These are phyloP conservation scores for Phrynocephalus versicolor DNA, from an alignment of 2,113 vertebrate genomes.

Conservation along the genomic window DNA sequence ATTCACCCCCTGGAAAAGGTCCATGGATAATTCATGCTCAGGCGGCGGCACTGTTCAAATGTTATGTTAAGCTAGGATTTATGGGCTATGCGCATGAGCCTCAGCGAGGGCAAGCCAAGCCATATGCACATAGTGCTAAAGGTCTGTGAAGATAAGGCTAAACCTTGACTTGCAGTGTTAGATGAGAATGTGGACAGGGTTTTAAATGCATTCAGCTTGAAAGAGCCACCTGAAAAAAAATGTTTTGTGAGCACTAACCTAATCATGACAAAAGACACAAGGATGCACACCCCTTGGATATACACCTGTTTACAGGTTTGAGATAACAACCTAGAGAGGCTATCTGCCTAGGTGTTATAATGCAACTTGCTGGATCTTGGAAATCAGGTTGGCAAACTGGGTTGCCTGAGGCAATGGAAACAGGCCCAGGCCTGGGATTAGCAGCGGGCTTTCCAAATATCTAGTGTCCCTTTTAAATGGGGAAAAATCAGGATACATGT, in stretches of 20 bases:
- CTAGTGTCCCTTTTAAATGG: neutral
- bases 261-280: neutral
- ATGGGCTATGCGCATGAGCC: neutral
- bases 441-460: neutral
- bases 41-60: neutral
- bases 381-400: neutral
- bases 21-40: neutral
- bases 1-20: neutral
- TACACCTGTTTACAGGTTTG: neutral
- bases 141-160: neutral
- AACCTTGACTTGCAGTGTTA: neutral
- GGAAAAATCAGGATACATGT: neutral
- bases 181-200: neutral
- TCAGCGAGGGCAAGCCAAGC: neutral
- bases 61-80: neutral
- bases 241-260: neutral
- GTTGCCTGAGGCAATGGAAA: neutral
- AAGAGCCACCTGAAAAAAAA: neutral
- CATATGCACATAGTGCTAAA: neutral
- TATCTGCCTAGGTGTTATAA: neutral
- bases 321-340: constrained; percentile 13
- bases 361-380: neutral
- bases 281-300: neutral
- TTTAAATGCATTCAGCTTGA: neutral
- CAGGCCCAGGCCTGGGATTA: neutral